These are phyloP conservation scores for Microplitis deprimator DNA, from an alignment of 2,888 invertebrate species.

Conservation along the genomic window DNA sequence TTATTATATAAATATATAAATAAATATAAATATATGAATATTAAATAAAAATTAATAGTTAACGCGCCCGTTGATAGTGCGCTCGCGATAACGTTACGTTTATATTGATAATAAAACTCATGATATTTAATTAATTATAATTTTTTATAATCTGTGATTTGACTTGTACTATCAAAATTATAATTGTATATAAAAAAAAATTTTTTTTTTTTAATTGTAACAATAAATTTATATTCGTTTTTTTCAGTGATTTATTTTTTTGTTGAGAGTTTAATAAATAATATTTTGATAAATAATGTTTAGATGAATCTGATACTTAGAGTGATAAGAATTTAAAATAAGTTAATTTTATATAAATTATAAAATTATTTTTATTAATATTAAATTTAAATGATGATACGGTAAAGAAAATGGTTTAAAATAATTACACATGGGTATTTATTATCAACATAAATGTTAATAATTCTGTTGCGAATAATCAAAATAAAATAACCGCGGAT, in stretches of 20 bases:
- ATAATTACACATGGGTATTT: background rate
- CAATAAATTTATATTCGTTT: slow-evolving; percentile 29
- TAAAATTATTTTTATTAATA: background rate
- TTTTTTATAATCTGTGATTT: slow-evolving; percentile 32
- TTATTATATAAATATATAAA: slow-evolving; percentile 25
- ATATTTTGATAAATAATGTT: background rate
- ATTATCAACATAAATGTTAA: slow-evolving; percentile 44
- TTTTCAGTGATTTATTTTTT: slow-evolving; percentile 44
- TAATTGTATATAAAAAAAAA: background rate
- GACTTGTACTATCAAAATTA: background rate
- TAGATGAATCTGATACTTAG: background rate
- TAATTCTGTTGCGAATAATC: slow-evolving; percentile 38
- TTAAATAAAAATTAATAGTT: background rate
- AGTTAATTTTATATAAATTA: background rate
- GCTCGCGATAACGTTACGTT: background rate
- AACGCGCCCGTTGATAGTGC: slow-evolving; percentile 7
- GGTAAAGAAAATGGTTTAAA: background rate
- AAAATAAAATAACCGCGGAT: slow-evolving; percentile 6
- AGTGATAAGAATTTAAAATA: background rate
- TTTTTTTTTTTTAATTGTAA: slow-evolving; percentile 36
- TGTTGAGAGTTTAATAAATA: slow-evolving; percentile 7
- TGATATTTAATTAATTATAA: slow-evolving; percentile 1
- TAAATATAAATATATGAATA: slow-evolving; percentile 23
- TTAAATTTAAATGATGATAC: background rate
- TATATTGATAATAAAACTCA: slow-evolving; percentile 18